Percentiles rank a stretch among this genome's conserved stretches.
Conservation (phyloP, 2,797 vertebrate species). For the Carcharodon carcharias region DNA sequence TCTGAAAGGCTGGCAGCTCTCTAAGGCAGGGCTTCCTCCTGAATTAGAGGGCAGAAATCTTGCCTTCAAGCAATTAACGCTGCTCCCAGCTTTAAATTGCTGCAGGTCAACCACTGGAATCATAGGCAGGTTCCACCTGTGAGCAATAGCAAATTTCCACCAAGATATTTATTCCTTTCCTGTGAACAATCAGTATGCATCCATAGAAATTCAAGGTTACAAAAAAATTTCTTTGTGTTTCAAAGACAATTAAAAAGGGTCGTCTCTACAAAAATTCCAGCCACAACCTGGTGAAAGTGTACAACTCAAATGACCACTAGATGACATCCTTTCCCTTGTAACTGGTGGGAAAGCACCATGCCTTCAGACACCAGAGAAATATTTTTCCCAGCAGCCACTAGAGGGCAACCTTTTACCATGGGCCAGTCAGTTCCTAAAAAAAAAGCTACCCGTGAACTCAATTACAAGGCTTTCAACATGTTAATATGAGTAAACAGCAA, state of each 20-base stretch:
- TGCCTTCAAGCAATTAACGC: too few relatives aligned
- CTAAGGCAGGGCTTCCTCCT: too few relatives aligned
- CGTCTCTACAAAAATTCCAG: neutral
- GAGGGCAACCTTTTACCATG: slow-evolving; percentile 1
- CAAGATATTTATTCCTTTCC: neutral
- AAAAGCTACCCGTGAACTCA: neutral
- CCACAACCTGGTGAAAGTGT: neutral
- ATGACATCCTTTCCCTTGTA: neutral
- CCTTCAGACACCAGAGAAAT: too few relatives aligned
- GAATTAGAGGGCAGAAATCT: too few relatives aligned
- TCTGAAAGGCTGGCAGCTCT: too few relatives aligned
- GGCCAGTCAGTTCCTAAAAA: neutral
- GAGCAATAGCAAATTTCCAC: neutral
- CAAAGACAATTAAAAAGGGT: neutral
- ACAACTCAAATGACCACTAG: slow-evolving; percentile 27
- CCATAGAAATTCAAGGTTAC: neutral
- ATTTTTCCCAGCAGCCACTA: neutral
- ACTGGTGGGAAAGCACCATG: neutral
- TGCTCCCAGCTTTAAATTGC: too few relatives aligned
- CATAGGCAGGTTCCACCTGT: too few relatives aligned
- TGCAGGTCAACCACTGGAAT: too few relatives aligned
- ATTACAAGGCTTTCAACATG: neutral
- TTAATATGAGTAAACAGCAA: neutral
- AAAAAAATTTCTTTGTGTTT: neutral
- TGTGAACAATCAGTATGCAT: neutral